Base-by-base conservation (phyloP, 2,113 vertebrate genomes). In the Himantopus leucocephalus region DNA sequence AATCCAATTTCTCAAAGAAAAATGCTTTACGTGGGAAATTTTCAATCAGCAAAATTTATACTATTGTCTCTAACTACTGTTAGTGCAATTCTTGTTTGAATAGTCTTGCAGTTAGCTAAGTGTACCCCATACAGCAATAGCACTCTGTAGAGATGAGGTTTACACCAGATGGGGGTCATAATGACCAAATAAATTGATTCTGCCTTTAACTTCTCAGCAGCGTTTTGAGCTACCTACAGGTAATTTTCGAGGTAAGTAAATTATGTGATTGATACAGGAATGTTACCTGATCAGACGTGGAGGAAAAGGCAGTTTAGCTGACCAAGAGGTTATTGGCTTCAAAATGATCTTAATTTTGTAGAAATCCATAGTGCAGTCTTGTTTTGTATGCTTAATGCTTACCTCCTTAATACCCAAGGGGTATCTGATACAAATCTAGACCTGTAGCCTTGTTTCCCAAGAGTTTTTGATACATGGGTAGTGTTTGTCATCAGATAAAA, bases 1-100 rank as follows among this genome's bases (percentile, higher is more conserved):
- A 96, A 82, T 47, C 27, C 8, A 45, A 2, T 52, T 91, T 90
- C 48, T 88, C 66, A 85, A 26, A 70, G 74, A 81, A 85, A 83
- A 97, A 64, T 26, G 19, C 8, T 75, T 85, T 78, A 35, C 16
- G 8, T 24, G 21, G 84, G 47, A 67, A 91, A 59, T 86, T 81
- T 89, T 78, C 18, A 52, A 63, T 72, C 30, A 39, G 24, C 27
- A 64, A 45, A 82, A 87, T 22, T 91, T 72, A 39, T 45, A 1
- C n/a, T 52, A 2, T 15, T 52, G 30, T 59, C 17, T 80, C 30
- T 43, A 82, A 41, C 6, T 12, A 59, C 15, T 12, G 6, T 7
- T 14, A 47, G 50, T 16, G 47, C 52, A 58, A 21, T 35, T 71
- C 29, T 15, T 63, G 34, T 23, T 78, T 72, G 47, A 67, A 34